Base-by-base conservation (phyloP, 2,113 vertebrate species). In the Athene cunicularia region DNA sequence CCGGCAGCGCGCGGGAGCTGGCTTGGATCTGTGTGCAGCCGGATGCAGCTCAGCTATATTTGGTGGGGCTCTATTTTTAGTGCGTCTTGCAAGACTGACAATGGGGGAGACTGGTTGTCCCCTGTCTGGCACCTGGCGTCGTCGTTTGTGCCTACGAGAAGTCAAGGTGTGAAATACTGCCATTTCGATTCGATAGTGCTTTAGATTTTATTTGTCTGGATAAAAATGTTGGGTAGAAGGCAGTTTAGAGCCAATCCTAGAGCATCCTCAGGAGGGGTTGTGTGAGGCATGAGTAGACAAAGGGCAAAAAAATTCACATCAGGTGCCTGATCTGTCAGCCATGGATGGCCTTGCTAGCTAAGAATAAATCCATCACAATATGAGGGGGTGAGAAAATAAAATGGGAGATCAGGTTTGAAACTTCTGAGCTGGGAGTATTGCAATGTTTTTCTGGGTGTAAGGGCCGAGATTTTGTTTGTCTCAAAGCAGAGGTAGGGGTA, bases 21-120 rank as follows among this genome's bases (percentile, higher is more conserved):
- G 2, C 0, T 6, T 2, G 76, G 62, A 5, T 13, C 37, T 3
- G 37, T 2, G 28, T 5, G 81, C 8, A 11, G 71, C 30, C 2
- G 5, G 24, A 1, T 8, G 55, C 74, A 22, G 50, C 80, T 73
- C 80, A 0, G 73, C 33, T 82, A 0, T 27, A 0, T 80, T 30
- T 30, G 41, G 3, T 8, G 33, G 3, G 35, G 14, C 45, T 86
- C 52, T 68, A 1, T 37, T 92, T 93, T 73, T 26, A 60, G 87
- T 1, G 39, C 0, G 3, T 53, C 58, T 66, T 13, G 28, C 50
- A 63, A 71, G 33, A 14, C 35, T 82, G 88, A 33, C 64, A 5
- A 20, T 45, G n/a, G n/a, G 24, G 22, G 47, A 39, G n/a, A 16
- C 2, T 22, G 56, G 30, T 52, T 45, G 19, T 67, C 37, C 47